These are phyloP conservation scores for Chorisops tibialis DNA, from an alignment of 2,888 invertebrate species.

Conservation along the genomic window DNA sequence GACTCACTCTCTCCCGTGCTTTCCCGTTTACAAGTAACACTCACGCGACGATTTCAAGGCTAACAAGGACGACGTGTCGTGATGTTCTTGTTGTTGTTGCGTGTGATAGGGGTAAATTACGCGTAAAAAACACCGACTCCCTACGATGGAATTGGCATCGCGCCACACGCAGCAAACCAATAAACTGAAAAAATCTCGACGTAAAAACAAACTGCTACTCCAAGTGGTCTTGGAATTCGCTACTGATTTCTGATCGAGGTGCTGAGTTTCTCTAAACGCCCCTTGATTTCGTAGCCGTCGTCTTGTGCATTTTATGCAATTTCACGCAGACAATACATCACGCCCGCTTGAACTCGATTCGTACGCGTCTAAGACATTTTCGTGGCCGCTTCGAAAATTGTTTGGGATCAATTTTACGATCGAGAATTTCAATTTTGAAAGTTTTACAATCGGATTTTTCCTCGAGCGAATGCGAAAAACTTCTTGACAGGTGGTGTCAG, in stretches of 20 bases:
- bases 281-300: not conserved
- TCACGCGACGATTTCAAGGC: no score
- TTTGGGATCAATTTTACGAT: not conserved
- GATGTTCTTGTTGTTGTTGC: no score
- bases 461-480: constrained; percentile 11
- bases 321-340: not conserved
- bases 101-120: no score
- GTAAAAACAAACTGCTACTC: no score
- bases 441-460: not conserved
- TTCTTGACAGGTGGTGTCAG: constrained; percentile 23
- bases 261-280: constrained; percentile 3
- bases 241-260: not conserved
- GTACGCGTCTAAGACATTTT: not conserved
- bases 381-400: not conserved
- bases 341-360: not conserved
- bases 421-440: not conserved
- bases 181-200: no score
- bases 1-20: no score
- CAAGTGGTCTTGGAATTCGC: no score
- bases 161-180: no score
- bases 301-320: constrained; percentile 5
- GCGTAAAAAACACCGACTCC: no score
- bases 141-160: no score
- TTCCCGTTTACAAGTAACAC: no score
- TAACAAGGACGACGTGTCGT: no score